Conservation (phyloP, 2,888 invertebrate genomes). For the Euzetes globulus region DNA sequence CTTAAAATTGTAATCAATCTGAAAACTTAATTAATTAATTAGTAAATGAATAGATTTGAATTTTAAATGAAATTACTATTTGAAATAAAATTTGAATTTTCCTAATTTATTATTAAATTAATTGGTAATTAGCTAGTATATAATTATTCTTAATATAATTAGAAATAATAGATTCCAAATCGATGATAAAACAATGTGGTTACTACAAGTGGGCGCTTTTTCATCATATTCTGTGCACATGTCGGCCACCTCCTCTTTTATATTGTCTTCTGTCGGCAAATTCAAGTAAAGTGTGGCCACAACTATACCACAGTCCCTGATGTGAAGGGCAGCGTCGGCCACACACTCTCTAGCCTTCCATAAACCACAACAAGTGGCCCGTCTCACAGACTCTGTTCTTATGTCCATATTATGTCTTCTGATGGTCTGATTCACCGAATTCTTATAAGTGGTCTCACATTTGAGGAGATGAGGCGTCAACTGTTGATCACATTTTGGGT, state of each 20-base stretch:
- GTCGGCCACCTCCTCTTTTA: not conserved
- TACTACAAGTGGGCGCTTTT: not conserved
- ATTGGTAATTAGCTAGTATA: not conserved
- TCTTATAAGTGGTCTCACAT: not conserved
- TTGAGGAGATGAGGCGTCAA: not conserved
- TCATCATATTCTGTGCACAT: conserved; percentile 19
- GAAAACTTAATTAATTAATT: no score
- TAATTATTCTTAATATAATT: not conserved
- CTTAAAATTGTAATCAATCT: no score
- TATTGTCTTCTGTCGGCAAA: not conserved
- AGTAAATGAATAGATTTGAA: no score
- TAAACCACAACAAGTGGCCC: conserved; percentile 9
- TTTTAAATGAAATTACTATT: no score
- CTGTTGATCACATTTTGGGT: not conserved
- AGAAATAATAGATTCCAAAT: not conserved
- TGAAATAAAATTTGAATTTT: not conserved
- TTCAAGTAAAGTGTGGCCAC: not conserved
- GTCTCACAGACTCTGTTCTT: not conserved
- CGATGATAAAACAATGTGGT: not conserved
- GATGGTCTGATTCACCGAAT: not conserved
- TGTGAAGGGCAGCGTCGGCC: not conserved
- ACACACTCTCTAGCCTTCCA: conserved; percentile 20
- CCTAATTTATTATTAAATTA: not conserved
- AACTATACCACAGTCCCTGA: not conserved
- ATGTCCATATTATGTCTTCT: not conserved